Conservation (phyloP, 1,140 invertebrate genomes). For the Drosophila subobscura region DNA sequence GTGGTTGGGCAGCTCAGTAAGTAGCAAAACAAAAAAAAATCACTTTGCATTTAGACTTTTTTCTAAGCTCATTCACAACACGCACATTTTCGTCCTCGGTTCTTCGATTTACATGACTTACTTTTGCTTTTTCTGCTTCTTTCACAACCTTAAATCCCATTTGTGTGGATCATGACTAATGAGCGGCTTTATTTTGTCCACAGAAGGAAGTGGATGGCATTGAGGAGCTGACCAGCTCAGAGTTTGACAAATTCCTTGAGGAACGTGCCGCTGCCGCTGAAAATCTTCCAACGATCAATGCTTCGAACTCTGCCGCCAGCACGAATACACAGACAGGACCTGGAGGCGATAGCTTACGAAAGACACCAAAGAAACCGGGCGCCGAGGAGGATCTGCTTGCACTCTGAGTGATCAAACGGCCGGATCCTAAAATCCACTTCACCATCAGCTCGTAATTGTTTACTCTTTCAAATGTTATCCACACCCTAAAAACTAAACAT, state of each 20-base stretch:
- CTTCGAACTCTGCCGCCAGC: constrained; percentile 65
- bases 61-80: constrained; percentile 21
- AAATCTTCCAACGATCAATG: constrained; percentile 85
- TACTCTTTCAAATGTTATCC: constrained; percentile 74
- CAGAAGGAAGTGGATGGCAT: constrained; percentile 82
- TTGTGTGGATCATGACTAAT: constrained; percentile 14
- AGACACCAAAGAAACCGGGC: constrained; percentile 76
- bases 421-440: constrained; percentile 8
- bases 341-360: constrained; percentile 66
- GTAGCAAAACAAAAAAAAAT: constrained; percentile 67
- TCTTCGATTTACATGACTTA: constrained; percentile 45
- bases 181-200: background rate
- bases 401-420: constrained; percentile 64
- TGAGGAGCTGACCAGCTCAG: constrained; percentile 92
- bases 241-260: constrained; percentile 96
- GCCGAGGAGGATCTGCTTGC: constrained; percentile 75
- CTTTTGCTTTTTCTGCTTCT: constrained; percentile 36
- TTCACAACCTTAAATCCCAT: background rate
- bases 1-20: constrained; percentile 91
- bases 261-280: constrained; percentile 94
- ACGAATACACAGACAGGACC: constrained; percentile 26
- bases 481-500: constrained; percentile 69
- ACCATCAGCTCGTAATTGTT: constrained; percentile 58
- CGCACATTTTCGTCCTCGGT: constrained; percentile 40
- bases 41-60: constrained; percentile 8